Evolutionary conservation across 2,113 vertebrate species (phyloP).

Genomic region (Bufo bufo): DNA sequence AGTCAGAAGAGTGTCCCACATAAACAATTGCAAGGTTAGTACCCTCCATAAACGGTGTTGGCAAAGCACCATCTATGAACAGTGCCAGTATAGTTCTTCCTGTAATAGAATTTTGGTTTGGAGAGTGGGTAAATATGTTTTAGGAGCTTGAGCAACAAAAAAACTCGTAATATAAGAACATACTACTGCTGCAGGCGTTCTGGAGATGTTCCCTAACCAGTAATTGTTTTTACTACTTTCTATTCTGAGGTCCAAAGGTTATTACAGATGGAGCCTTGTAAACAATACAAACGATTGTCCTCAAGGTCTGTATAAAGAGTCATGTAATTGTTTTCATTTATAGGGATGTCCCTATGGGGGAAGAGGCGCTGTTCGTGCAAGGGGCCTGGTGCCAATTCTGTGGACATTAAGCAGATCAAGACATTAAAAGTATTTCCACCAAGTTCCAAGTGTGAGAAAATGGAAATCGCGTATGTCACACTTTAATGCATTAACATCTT

Average conservation of each 20-base stretch:
- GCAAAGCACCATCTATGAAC: too few species aligned
- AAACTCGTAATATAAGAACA: too few species aligned
- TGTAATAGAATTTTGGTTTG: too few species aligned
- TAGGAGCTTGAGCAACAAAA: too few species aligned
- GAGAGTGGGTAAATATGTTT: too few species aligned
- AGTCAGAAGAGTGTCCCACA: too few species aligned
- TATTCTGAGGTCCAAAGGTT: neutral
- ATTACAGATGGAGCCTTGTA: neutral
- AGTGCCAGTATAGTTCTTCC: too few species aligned
- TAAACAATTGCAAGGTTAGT: too few species aligned
- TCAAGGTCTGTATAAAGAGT: neutral
- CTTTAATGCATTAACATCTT: neutral
- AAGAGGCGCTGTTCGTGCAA: neutral
- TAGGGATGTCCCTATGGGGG: neutral
- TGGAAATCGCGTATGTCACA: constrained; percentile 18
- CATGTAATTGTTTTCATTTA: neutral
- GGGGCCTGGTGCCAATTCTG: neutral
- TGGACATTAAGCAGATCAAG: neutral
- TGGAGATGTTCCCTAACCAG: too few species aligned
- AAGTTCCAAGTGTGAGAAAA: constrained; percentile 26
- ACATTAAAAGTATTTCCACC: constrained; percentile 21
- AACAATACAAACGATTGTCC: neutral
- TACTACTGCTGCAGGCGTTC: too few species aligned
- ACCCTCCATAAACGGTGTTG: too few species aligned
- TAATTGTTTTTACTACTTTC: too few species aligned